Base-by-base conservation (phyloP, 2,797 vertebrate species). In the Petrocephalus schoutedeni region DNA sequence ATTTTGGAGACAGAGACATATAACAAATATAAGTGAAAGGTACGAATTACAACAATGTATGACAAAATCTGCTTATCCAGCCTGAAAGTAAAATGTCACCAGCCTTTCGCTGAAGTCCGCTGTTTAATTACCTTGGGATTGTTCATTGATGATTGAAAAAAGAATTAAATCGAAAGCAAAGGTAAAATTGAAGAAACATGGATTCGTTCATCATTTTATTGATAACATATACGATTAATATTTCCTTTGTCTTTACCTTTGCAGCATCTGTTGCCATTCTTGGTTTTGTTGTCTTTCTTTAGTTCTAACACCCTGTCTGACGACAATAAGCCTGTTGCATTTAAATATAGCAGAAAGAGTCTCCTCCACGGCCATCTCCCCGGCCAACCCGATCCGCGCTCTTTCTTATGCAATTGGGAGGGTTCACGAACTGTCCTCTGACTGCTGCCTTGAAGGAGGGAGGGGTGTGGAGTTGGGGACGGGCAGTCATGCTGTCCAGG, bases 381-480 rank as follows among this genome's bases (percentile, higher is more conserved):
- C 54, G 57, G 89, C 88, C 91, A 92, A 87, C 87, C 86, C 61
- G 89, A 83, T 51, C 91, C 91, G 89, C 90, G 89, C 88, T 90
- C 90, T 93, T 90, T 88, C 61, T 89, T 91, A 92, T 91, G 91
- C 36, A 86, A 89, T 88, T 36, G 14, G 77, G 86, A 89, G 88
- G 85, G 89, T 92, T 92, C 89, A 36, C 90, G 91, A 92, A 92
- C 90, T 92, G 89, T 87, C 93, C 90, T 91, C 91, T 89, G 89
- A 90, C 88, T 90, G 90, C 67, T 85, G 54, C 67, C 88, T 90
- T 91, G 90, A 92, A 92, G 92, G 90, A 87, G 86, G 64, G 45
- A 58, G 54, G 77, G 85, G 32, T 54, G n/a, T 49, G 56, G 67
- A 51, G 32, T 36, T 28, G 84, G 57, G 89, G 89, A 89, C 91